Percentiles rank a stretch among this genome's conserved stretches.
Conservation (phyloP, 2,113 vertebrate genomes). For the Leucosticte australis region DNA sequence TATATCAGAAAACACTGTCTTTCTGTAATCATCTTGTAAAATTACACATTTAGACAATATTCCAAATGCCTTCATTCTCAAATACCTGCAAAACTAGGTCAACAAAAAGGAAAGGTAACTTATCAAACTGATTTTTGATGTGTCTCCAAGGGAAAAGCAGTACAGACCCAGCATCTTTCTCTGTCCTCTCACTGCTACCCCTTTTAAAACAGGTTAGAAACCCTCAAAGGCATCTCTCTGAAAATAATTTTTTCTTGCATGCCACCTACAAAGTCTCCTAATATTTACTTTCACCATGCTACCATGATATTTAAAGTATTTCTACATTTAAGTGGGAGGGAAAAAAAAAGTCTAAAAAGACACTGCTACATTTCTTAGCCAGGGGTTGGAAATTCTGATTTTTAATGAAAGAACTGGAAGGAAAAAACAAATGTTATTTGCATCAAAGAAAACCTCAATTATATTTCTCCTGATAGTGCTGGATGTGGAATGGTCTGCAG, state of each 20-base stretch:
- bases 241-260: not conserved
- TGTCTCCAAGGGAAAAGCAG: not conserved
- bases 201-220: not conserved
- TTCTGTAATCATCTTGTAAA: not conserved
- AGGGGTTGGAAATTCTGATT: not conserved
- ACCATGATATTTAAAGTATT: not conserved
- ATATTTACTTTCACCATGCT: conserved; percentile 1
- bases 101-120: not conserved
- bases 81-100: not conserved
- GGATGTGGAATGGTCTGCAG: not conserved
- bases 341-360: not conserved
- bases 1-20: not conserved
- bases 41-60: not conserved
- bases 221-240: not conserved
- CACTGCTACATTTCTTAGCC: not conserved
- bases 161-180: not conserved
- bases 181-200: not conserved
- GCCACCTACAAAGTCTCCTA: not conserved
- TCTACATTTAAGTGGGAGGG: not conserved
- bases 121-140: not conserved
- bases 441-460: not conserved
- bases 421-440: not conserved
- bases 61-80: not conserved
- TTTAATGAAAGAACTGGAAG: not conserved
- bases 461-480: not conserved